Conservation (phyloP, 2,888 invertebrate species). For the Plusia festucae region DNA sequence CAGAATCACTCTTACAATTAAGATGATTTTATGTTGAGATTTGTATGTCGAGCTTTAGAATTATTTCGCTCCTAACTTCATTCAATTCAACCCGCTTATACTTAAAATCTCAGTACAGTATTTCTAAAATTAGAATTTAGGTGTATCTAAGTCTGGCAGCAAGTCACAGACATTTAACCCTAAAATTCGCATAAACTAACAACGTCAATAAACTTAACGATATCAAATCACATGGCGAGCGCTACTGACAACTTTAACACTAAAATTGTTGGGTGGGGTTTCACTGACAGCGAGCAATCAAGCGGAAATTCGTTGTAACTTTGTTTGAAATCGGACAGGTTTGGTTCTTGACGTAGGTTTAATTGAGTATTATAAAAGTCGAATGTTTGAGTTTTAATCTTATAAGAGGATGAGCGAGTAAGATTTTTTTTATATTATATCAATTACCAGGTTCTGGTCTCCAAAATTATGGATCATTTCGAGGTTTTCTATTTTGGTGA, state of each 20-base stretch:
- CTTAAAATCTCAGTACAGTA: neutral
- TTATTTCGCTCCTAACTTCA: no score
- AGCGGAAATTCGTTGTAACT: neutral
- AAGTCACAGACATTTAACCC: conserved; percentile 26
- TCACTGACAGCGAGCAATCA: conserved; percentile 32
- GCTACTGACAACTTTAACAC: conserved; percentile 52
- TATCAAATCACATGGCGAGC: conserved; percentile 51
- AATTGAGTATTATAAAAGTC: neutral
- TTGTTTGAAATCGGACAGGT: neutral
- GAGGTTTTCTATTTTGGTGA: no score
- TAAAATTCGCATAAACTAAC: conserved; percentile 48
- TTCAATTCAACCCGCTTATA: no score
- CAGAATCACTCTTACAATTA: no score
- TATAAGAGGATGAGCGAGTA: no score
- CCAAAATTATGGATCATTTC: no score
- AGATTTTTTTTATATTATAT: no score
- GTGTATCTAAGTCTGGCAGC: neutral
- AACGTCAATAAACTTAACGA: conserved; percentile 49
- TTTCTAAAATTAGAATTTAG: neutral
- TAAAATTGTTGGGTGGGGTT: conserved; percentile 49
- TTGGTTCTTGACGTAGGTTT: neutral
- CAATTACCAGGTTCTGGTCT: no score
- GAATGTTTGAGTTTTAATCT: neutral
- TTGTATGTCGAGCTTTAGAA: no score
- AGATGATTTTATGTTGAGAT: no score